Evolutionary conservation across 2,113 vertebrate genomes (phyloP).

Genomic region (Sebastes fasciatus): DNA sequence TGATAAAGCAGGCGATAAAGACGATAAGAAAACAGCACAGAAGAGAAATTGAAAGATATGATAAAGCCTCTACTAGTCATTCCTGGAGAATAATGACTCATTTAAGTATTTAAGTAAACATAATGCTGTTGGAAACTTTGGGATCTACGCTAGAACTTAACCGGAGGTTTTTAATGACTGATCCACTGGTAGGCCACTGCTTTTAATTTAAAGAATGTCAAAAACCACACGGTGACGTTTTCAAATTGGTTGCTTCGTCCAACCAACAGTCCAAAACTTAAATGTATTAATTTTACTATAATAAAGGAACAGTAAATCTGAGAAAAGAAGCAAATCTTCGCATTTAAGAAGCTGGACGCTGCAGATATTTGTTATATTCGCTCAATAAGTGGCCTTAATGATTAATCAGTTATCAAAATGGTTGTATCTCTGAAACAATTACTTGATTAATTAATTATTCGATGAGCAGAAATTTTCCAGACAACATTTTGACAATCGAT

Average conservation of each 20-base stretch:
- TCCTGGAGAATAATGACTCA: neutral
- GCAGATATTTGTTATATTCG: neutral
- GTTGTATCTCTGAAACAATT: neutral
- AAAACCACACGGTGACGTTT: neutral
- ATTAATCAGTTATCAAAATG: neutral
- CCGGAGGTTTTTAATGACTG: neutral
- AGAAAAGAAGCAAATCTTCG: neutral
- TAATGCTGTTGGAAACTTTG: neutral
- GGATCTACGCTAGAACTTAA: neutral
- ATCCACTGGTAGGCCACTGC: neutral
- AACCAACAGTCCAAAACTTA: neutral
- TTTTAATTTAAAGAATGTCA: neutral
- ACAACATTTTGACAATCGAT: neutral
- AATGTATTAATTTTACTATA: neutral
- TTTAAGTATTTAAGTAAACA: neutral
- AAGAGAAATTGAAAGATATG: neutral
- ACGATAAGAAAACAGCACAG: neutral
- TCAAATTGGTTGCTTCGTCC: neutral
- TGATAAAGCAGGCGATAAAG: conserved; percentile 61
- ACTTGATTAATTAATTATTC: no score
- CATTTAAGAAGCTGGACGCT: neutral
- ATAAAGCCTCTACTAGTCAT: neutral
- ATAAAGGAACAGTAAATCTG: neutral
- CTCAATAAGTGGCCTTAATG: neutral
- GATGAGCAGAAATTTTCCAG: no score